A percentile compares a stretch with the other conserved stretches of the same genome.
Evolutionary conservation across 2,797 vertebrate species (phyloP).

Genomic region (Tadarida brasiliensis): DNA sequence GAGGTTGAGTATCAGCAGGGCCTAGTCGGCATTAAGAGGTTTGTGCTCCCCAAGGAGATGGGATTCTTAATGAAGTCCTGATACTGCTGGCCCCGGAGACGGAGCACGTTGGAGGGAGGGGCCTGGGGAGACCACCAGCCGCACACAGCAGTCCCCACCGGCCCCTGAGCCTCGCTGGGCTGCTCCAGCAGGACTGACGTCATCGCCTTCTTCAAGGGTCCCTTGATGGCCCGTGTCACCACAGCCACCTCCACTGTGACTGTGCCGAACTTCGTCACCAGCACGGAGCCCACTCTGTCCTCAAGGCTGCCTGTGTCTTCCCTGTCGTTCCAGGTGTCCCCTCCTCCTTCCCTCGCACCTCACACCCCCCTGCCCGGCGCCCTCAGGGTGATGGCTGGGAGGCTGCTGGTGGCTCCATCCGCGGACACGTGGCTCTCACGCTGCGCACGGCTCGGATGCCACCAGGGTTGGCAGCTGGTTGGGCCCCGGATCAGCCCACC

Average conservation of each 20-base stretch:
- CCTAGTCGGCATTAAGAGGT: rapidly evolving
- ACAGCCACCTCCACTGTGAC: rapidly evolving
- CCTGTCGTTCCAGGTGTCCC: neutral
- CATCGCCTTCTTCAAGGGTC: neutral
- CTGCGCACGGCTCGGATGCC: rapidly evolving
- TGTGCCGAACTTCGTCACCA: neutral
- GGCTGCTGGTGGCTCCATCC: neutral
- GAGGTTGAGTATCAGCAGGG: neutral
- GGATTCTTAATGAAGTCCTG: rapidly evolving
- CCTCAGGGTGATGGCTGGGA: neutral
- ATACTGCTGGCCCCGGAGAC: neutral
- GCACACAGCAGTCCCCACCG: no score
- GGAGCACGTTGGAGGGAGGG: no score
- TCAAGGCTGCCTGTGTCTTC: rapidly evolving
- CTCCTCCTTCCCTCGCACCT: no score
- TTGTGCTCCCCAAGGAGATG: neutral
- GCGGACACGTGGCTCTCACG: neutral
- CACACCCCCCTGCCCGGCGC: neutral
- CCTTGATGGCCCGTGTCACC: neutral
- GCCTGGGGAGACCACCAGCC: no score
- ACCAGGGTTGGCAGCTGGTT: neutral
- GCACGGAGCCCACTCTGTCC: rapidly evolving
- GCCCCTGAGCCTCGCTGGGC: neutral
- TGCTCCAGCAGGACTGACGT: neutral
- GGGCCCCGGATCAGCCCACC: neutral